These are phyloP conservation scores for Neosilurus mollespiculum DNA, from an alignment of 2,797 vertebrate genomes.

Conservation along the genomic window DNA sequence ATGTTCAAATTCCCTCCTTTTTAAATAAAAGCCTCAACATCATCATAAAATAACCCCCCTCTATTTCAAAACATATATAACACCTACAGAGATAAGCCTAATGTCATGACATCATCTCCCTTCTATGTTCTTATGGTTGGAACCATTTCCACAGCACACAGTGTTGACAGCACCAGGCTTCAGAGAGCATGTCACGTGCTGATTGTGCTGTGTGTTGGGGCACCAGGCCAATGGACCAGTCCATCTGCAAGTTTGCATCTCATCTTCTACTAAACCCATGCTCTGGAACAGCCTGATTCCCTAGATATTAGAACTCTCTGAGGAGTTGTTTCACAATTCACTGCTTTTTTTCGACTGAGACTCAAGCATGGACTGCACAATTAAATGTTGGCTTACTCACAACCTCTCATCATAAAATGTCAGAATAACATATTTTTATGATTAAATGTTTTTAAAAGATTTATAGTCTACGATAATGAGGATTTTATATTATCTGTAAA, in stretches of 20 bases:
- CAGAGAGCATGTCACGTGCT: conserved; percentile 54
- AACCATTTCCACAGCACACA: conserved; percentile 22
- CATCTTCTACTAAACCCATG: conserved; percentile 34
- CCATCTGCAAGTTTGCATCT: conserved; percentile 53
- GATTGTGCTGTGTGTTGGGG: conserved; percentile 57
- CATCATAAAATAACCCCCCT: conserved; percentile 19
- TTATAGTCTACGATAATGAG: not conserved
- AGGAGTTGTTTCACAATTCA: conserved; percentile 56
- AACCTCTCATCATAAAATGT: not conserved
- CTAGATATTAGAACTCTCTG: conserved; percentile 48
- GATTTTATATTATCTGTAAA: not conserved
- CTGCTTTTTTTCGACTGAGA: conserved; percentile 23
- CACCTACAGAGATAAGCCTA: conserved; percentile 46
- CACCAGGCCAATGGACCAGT: conserved; percentile 58
- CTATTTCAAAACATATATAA: conserved; percentile 31
- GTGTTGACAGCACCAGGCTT: conserved; percentile 38
- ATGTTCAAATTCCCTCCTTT: too few species aligned
- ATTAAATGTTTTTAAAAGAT: not conserved
- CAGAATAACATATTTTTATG: not conserved
- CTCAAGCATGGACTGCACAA: not conserved
- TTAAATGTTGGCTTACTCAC: conserved; percentile 15
- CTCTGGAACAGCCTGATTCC: conserved; percentile 57
- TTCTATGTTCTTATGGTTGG: conserved; percentile 34
- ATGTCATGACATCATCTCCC: conserved; percentile 3
- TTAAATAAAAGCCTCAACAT: not conserved